Conservation (phyloP, 2,888 invertebrate genomes). For the Melanchra persicariae region DNA sequence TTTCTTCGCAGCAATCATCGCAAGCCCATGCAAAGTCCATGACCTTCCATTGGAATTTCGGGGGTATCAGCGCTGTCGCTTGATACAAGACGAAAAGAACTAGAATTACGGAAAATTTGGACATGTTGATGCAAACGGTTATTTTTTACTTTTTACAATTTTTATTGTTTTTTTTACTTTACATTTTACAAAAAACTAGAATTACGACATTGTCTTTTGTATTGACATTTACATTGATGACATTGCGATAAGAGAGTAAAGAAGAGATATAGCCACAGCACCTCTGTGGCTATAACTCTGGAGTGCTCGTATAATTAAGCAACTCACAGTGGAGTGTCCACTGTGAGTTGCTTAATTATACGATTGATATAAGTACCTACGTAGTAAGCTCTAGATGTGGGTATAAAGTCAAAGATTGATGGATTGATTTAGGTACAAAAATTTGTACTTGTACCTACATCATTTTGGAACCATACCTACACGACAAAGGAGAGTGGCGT, state of each 20-base stretch:
- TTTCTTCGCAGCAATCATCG: slow-evolving; percentile 48
- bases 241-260: background rate
- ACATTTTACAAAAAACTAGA: background rate
- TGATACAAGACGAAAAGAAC: slow-evolving; percentile 51
- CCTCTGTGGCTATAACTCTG: no score
- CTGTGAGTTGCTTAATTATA: no score
- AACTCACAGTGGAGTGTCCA: no score
- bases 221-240: background rate
- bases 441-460: no score
- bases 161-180: slow-evolving; percentile 1
- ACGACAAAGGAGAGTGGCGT: no score
- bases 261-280: no score
- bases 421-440: no score
- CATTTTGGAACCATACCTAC: no score
- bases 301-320: no score
- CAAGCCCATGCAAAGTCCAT: slow-evolving; percentile 91
- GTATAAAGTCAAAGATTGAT: no score
- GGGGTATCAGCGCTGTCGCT: slow-evolving; percentile 73
- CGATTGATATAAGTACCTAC: no score
- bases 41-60: slow-evolving; percentile 91
- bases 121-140: slow-evolving; percentile 42
- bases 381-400: no score
- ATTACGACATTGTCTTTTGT: background rate
- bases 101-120: slow-evolving; percentile 42
- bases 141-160: slow-evolving; percentile 3